Base-by-base conservation (phyloP, 2,113 vertebrate species). In the Mormyrus lacerda region DNA sequence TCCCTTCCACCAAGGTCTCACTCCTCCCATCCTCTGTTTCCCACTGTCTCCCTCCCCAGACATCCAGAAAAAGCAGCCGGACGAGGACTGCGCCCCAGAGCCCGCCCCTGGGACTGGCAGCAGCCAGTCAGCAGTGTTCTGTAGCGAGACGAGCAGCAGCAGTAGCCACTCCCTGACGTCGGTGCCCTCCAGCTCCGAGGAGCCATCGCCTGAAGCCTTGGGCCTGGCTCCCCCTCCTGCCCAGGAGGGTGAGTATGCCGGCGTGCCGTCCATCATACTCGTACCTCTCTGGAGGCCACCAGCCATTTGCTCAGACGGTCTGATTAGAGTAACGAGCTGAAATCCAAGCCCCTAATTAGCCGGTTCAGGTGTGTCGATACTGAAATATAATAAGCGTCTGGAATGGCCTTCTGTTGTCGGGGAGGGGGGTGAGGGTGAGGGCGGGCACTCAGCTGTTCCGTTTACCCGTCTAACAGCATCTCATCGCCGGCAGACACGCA, bases 61-160 rank as follows among this genome's bases (percentile, higher is more conserved):
- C 95, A 96, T 98, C 96, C 96, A 98, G 94, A 98, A 99, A 96
- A 99, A 99, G 94, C 97, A 98, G 94, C 96, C 97, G 93, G 97
- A 98, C 0, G 96, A 97, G 91, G 98, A 98, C 94, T 97, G 97
- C 91, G 90, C 87, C 92, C 95, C 97, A 95, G 98, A 97, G 96
- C 96, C 97, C 93, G 96, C 97, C 94, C 96, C 96, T 94, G 97
- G 94, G 95, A 96, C 98, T 95, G 98, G 97, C 95, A 97, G 94
- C 96, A 97, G 95, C 96, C 98, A 98, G 95, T 96, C 97, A 95
- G 97, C 98, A 94, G 95, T 98, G 92, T 98, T 98, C 97, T 96
- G 97, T 83, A 97, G 95, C 93, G 97, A 99, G 95, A 96, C 93
- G 76, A 98, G 96, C 95, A 96, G 96, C 96, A 97, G 96, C 97